phyloP scores from a whole-genome alignment of 1,140 invertebrate species.

The Drosophila nikananu region DNA sequence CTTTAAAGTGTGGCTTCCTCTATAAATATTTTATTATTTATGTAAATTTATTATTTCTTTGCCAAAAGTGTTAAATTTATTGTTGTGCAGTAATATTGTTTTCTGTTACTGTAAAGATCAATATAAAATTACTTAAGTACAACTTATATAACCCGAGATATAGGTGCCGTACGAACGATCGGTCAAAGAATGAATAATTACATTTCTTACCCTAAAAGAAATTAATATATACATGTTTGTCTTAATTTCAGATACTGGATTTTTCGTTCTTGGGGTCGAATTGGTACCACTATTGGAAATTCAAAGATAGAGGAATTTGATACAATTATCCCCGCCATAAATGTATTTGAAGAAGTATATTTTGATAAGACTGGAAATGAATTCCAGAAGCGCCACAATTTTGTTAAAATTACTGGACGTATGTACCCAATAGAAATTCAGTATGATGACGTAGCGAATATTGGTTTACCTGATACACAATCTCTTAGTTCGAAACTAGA shows the following conservation, averaged over 20 bases:
- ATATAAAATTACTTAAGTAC: background rate
- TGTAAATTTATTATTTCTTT: too few relatives aligned
- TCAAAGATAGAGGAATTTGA: slow-evolving; percentile 90
- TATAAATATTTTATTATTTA: too few relatives aligned
- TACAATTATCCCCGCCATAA: slow-evolving; percentile 88
- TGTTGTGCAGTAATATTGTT: too few relatives aligned
- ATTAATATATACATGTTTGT: background rate
- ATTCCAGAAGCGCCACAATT: slow-evolving; percentile 90
- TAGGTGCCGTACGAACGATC: too few relatives aligned
- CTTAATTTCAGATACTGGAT: slow-evolving; percentile 89
- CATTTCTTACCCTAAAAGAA: background rate
- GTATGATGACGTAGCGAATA: slow-evolving; percentile 87
- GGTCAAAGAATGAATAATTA: too few relatives aligned
- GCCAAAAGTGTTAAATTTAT: too few relatives aligned
- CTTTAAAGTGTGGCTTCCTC: too few relatives aligned
- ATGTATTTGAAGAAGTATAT: slow-evolving; percentile 90
- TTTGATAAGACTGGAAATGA: slow-evolving; percentile 94
- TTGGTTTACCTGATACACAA: slow-evolving; percentile 17
- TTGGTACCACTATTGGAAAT: slow-evolving; percentile 96
- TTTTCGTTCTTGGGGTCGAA: slow-evolving; percentile 97
- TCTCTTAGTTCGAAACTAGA: slow-evolving; percentile 89
- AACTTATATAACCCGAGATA: too few relatives aligned
- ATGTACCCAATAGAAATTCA: slow-evolving; percentile 97
- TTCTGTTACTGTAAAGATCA: too few relatives aligned
- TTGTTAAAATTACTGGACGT: slow-evolving; percentile 91